These are phyloP conservation scores for Trichogramma pretiosum DNA, from an alignment of 1,140 invertebrate species.

Conservation along the genomic window DNA sequence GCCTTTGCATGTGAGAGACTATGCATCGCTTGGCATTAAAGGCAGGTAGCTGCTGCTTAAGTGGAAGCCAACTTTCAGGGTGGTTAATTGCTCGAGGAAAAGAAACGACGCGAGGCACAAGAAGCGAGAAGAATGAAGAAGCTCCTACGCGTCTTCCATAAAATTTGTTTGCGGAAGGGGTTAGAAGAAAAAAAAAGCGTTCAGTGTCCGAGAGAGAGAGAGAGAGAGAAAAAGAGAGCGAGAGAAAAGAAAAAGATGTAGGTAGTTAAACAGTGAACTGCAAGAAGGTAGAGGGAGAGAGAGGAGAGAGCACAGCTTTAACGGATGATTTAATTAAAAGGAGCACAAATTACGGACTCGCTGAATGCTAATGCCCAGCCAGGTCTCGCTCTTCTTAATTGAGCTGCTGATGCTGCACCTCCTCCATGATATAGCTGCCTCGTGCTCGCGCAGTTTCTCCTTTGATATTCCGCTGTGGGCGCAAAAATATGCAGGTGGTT, in stretches of 20 bases:
- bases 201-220: conserved; percentile 14
- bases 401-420: conserved; percentile 26
- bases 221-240: conserved; percentile 23
- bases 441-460: too few relatives aligned
- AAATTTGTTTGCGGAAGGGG: conserved; percentile 32
- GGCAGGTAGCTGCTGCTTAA: too few relatives aligned
- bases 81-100: conserved; percentile 33
- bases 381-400: conserved; percentile 40
- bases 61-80: conserved; percentile 20
- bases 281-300: conserved; percentile 20
- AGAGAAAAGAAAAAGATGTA: conserved; percentile 21
- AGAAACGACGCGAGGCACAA: conserved; percentile 11
- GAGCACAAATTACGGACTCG: conserved; percentile 47
- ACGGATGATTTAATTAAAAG: conserved; percentile 50
- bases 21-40: too few relatives aligned
- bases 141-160: conserved; percentile 21
- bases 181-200: conserved; percentile 24
- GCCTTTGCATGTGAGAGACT: background rate
- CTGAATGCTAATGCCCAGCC: conserved; percentile 42
- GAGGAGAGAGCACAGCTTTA: conserved; percentile 34
- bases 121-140: conserved; percentile 10
- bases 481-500: conserved; percentile 17
- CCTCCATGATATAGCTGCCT: conserved; percentile 5
- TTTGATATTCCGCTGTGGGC: background rate
- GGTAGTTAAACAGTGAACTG: conserved; percentile 23